A percentile compares a stretch with the other conserved stretches of the same genome.
phyloP scores from a whole-genome alignment of 2,113 vertebrate genomes.

The Puntigrus tetrazona region DNA sequence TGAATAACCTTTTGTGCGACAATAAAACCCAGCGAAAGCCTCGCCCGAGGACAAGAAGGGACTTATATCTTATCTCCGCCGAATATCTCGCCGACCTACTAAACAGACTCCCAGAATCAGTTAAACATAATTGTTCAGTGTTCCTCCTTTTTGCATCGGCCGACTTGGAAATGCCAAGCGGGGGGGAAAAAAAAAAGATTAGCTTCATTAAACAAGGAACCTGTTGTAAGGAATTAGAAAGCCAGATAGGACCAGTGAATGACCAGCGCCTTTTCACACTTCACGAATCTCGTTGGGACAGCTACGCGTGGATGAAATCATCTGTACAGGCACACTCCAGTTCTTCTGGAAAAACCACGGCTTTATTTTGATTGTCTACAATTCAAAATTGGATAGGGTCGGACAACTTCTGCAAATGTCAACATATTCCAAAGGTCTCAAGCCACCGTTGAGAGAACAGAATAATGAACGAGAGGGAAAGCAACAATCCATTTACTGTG shows the following conservation, averaged over 20 bases:
- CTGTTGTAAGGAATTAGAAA: conserved; percentile 64
- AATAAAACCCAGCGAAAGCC: conserved; percentile 62
- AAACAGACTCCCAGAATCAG: conserved; percentile 64
- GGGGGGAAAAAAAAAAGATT: conserved; percentile 58
- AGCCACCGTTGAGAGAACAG: conserved; percentile 44
- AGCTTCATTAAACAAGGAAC: conserved; percentile 63
- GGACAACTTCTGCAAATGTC: conserved; percentile 58
- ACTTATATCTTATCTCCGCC: conserved; percentile 64
- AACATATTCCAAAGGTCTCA: conserved; percentile 53
- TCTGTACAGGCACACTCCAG: conserved; percentile 53
- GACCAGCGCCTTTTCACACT: conserved; percentile 69
- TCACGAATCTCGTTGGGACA: conserved; percentile 61
- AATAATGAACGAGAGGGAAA: conserved; percentile 53
- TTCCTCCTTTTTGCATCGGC: conserved; percentile 48
- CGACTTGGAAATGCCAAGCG: conserved; percentile 70
- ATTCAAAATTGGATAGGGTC: conserved; percentile 54
- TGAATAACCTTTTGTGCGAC: conserved; percentile 72
- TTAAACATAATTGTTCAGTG: conserved; percentile 68
- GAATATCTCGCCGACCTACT: conserved; percentile 61
- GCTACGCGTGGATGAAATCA: conserved; percentile 66
- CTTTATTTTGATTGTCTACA: conserved; percentile 65
- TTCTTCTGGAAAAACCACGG: conserved; percentile 60
- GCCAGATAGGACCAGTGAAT: conserved; percentile 70
- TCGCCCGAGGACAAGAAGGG: conserved; percentile 61
- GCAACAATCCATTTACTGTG: conserved; percentile 39